Base-by-base conservation (phyloP, 2,797 vertebrate species). In the Rhinella marina region DNA sequence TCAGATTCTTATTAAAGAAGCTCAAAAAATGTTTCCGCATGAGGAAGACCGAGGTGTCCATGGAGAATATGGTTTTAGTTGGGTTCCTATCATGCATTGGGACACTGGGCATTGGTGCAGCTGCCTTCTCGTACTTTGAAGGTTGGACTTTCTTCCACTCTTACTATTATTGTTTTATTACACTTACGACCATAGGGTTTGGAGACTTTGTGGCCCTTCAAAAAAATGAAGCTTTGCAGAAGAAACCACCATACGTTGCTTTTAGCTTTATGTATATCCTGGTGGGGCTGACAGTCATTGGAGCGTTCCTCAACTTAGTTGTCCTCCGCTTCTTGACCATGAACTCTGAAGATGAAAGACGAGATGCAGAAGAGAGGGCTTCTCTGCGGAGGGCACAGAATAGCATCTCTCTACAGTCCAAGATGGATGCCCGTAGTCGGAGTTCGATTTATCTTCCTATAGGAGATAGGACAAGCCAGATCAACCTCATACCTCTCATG, bases 231-330 rank as follows among this genome's bases (percentile, higher is more conserved):
- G 97, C 98, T 81, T 95, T 99, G 88, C 98, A 99, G 91, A 97
- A 97, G 94, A 97, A 97, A 91, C 96, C 97, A 0, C 97, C 97
- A 0, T 99, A 99, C 0, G 98, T 99, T 85, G 96, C 96, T 10
- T 99, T 99, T 93, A 99, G 98, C 93, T 99, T 99, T 92, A 97
- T 98, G 95, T 99, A 99, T 94, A 99, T 99, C 91, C 95, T 99
- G 78, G 95, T 98, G 90, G 98, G 98, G 11, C 94, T 99, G 88
- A 98, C 97, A 0, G 98, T 99, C 78, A 98, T 99, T 0, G 98
- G 98, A 11, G 98, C 98, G 87, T 99, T 99, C 93, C 96, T 99
- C 56, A 99, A 98, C 93, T 92, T 99, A 72, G 98, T 99, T 86
- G 98, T 99, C 82, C 95, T 99, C 77, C 95, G 98, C 54, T 99